phyloP scores from a whole-genome alignment of 2,888 invertebrate species.

The Ptychoptera contaminata region DNA sequence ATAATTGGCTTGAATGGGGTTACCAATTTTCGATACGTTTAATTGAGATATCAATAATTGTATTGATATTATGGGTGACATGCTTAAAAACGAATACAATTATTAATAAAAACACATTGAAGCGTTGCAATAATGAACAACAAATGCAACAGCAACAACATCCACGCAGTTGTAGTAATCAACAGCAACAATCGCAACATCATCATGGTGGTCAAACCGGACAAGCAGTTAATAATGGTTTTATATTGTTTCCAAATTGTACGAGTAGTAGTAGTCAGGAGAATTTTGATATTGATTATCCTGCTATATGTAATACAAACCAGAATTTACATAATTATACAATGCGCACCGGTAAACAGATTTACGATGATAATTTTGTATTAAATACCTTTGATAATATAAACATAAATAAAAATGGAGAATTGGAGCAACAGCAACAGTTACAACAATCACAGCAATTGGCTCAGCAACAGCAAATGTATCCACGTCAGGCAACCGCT shows the following conservation, averaged over 20 bases:
- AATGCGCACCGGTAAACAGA: slow-evolving; percentile 57
- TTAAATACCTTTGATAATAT: slow-evolving; percentile 31
- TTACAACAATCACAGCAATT: slow-evolving; percentile 5
- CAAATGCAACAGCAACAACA: background rate
- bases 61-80: slow-evolving; percentile 73
- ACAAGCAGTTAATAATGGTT: slow-evolving; percentile 31
- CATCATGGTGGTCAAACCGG: background rate
- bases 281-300: slow-evolving; percentile 68
- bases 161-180: slow-evolving; percentile 5
- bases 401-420: slow-evolving; percentile 18
- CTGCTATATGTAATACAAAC: slow-evolving; percentile 72
- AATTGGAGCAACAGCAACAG: slow-evolving; percentile 12
- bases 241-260: slow-evolving; percentile 60
- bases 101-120: too few relatives aligned
- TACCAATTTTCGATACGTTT: slow-evolving; percentile 75
- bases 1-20: slow-evolving; percentile 84
- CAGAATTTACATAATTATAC: slow-evolving; percentile 74
- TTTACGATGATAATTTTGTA: slow-evolving; percentile 52
- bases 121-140: background rate
- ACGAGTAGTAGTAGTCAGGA: slow-evolving; percentile 72
- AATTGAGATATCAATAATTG: slow-evolving; percentile 76
- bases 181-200: slow-evolving; percentile 9
- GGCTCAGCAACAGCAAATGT: slow-evolving; percentile 7
- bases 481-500: background rate
- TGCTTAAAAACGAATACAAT: slow-evolving; percentile 42